Evolutionary conservation across 2,888 invertebrate species (phyloP).

Genomic region (Nymphalis c-album): DNA sequence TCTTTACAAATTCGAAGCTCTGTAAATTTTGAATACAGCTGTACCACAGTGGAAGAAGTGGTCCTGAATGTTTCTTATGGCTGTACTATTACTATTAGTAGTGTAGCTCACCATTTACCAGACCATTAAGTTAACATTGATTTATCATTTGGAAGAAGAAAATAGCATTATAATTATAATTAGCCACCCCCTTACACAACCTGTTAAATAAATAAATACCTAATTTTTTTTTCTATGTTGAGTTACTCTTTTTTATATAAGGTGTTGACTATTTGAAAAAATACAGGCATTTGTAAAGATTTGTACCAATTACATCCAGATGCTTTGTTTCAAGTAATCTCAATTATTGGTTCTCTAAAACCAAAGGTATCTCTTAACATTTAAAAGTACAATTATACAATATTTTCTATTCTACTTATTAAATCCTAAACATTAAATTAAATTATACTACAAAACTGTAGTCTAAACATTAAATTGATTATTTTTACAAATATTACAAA

Average conservation of each 20-base stretch:
- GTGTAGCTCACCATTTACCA: too few species aligned
- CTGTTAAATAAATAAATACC: too few species aligned
- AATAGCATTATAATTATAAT: too few species aligned
- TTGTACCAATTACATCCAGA: conserved; percentile 15
- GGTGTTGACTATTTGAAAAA: conserved; percentile 9
- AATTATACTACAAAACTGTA: background rate
- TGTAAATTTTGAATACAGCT: too few species aligned
- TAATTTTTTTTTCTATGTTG: too few species aligned
- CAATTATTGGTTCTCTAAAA: background rate
- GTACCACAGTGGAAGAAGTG: too few species aligned
- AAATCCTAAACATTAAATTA: conserved; percentile 1
- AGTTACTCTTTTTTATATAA: background rate
- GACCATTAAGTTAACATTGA: too few species aligned
- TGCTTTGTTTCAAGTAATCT: conserved; percentile 7
- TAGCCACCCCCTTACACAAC: too few species aligned
- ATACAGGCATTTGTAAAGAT: background rate
- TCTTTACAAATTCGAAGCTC: too few species aligned
- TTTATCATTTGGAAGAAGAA: too few species aligned
- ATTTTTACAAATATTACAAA: conserved; percentile 10
- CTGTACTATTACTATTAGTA: too few species aligned
- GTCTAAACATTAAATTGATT: background rate
- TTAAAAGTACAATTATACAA: background rate
- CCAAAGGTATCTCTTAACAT: background rate
- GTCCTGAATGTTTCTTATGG: too few species aligned
- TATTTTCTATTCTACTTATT: conserved; percentile 3